These are phyloP conservation scores for Pristionchus arcanus DNA, from an alignment of 2,888 invertebrate genomes.

Conservation along the genomic window DNA sequence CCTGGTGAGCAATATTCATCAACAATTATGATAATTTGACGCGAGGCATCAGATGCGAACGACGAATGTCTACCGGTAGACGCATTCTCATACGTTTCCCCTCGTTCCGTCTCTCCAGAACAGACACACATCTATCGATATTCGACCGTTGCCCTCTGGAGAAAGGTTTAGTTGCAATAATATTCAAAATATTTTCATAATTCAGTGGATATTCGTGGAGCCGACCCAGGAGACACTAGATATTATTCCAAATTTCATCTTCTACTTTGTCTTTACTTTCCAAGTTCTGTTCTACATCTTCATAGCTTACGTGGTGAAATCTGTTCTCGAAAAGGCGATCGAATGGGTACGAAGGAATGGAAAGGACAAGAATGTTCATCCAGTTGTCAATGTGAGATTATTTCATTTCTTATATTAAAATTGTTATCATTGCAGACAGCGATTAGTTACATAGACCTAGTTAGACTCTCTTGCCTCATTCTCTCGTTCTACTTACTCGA, in stretches of 20 bases:
- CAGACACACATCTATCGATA: slow-evolving; percentile 4
- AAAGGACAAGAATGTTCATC: neutral
- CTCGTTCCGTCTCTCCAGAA: neutral
- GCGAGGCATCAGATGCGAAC: neutral
- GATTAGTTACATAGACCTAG: neutral
- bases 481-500: neutral
- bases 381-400: neutral
- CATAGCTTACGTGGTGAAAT: neutral
- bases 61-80: neutral
- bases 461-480: neutral
- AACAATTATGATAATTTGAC: too few species aligned
- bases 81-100: slow-evolving; percentile 7
- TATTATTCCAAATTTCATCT: neutral
- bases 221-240: neutral
- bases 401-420: neutral
- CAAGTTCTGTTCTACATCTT: neutral
- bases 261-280: neutral
- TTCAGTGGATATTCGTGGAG: slow-evolving; percentile 38
- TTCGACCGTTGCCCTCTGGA: slow-evolving; percentile 18
- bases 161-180: neutral
- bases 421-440: neutral
- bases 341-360: neutral
- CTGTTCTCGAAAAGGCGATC: slow-evolving; percentile 9
- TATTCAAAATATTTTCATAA: neutral
- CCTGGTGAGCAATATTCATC: neutral